These are phyloP conservation scores for Anniella stebbinsi DNA, from an alignment of 2,797 vertebrate species.

Conservation along the genomic window DNA sequence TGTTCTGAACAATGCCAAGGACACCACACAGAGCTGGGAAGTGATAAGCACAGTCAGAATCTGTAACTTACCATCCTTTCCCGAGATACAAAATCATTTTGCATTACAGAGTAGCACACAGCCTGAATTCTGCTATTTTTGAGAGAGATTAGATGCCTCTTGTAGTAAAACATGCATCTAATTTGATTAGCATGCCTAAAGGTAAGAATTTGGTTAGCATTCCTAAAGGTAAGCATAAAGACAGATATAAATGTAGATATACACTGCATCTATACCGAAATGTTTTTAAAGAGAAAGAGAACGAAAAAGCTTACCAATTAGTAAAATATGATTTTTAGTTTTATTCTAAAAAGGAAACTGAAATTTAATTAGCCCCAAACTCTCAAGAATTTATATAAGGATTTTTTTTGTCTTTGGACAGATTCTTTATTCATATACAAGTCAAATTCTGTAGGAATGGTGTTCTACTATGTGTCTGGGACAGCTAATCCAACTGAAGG, in stretches of 20 bases:
- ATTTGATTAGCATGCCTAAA: constrained; percentile 13
- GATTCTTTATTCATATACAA: background rate
- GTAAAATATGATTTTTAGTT: background rate
- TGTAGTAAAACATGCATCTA: background rate
- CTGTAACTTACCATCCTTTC: constrained; percentile 17
- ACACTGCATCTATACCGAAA: background rate
- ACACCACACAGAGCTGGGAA: constrained; percentile 93
- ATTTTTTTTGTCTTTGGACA: background rate
- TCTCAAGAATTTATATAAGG: background rate
- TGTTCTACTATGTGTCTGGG: constrained; percentile 1
- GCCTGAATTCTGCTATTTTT: constrained; percentile 22
- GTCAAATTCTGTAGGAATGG: background rate
- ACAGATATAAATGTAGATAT: background rate
- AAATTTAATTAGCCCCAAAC: background rate
- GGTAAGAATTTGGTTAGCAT: constrained; percentile 9
- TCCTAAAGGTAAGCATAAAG: background rate
- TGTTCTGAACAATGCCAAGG: constrained; percentile 93
- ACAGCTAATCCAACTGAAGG: constrained; percentile 18
- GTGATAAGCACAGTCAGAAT: constrained; percentile 56
- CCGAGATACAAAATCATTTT: constrained; percentile 42
- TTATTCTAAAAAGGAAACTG: background rate
- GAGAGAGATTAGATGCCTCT: constrained; percentile 26
- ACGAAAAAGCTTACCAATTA: background rate
- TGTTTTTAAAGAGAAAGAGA: constrained; percentile 24
- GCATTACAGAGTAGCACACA: constrained; percentile 51